A percentile compares a stretch with the other conserved stretches of the same genome.
phyloP scores from a whole-genome alignment of 2,888 invertebrate species.

The Therioaphis trifolii region DNA sequence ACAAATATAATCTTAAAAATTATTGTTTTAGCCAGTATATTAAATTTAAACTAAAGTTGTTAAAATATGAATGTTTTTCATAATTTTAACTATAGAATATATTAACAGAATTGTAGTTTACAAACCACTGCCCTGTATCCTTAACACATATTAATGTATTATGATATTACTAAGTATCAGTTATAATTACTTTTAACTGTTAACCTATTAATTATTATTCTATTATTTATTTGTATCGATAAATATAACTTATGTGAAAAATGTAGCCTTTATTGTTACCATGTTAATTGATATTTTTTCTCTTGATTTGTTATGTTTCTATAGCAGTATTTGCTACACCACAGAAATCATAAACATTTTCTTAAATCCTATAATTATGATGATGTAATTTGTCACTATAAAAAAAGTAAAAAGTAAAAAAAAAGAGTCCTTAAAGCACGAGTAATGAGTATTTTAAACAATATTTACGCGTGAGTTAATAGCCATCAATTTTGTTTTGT shows the following conservation, averaged over 20 bases:
- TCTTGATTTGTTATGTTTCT: conserved; percentile 38
- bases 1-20: background rate
- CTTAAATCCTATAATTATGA: conserved; percentile 12
- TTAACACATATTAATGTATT: background rate
- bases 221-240: conserved; percentile 54
- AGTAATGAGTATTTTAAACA: conserved; percentile 6
- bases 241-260: conserved; percentile 19
- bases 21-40: background rate
- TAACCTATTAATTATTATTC: conserved; percentile 42
- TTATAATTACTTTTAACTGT: conserved; percentile 37
- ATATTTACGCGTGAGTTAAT: background rate
- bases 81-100: background rate
- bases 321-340: conserved; percentile 31
- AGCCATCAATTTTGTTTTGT: conserved; percentile 37
- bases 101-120: conserved; percentile 37
- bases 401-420: background rate
- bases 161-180: conserved; percentile 29
- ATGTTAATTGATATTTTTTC: conserved; percentile 53
- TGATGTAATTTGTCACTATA: conserved; percentile 30
- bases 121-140: conserved; percentile 16
- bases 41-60: background rate
- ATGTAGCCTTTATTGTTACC: conserved; percentile 55
- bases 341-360: background rate
- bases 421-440: background rate
- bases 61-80: conserved; percentile 7